Conservation (phyloP, 2,888 invertebrate species). For the Drosophila nr. perissopoda region DNA sequence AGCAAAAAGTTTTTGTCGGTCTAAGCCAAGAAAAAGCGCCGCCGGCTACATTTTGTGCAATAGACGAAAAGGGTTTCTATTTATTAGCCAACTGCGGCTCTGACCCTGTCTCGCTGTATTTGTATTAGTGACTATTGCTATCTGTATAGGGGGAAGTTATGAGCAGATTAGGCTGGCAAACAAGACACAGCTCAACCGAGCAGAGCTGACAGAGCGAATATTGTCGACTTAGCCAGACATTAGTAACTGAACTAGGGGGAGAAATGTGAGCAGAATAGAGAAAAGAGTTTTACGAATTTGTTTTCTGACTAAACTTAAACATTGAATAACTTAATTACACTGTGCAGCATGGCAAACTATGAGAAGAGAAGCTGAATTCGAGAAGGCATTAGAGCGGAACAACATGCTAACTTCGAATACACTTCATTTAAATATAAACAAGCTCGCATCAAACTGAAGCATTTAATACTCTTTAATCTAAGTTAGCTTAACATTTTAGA, state of each 20-base stretch:
- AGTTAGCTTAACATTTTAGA: not conserved
- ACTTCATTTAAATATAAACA: not conserved
- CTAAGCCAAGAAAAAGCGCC: conserved; percentile 65
- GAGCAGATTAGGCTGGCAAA: conserved; percentile 48
- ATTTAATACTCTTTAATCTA: not conserved
- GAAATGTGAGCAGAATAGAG: not conserved
- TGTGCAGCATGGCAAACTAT: not conserved
- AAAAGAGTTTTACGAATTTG: conserved; percentile 10
- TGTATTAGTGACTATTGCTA: conserved; percentile 15
- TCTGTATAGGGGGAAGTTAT: conserved; percentile 16
- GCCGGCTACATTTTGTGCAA: conserved; percentile 59
- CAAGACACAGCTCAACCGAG: conserved; percentile 18
- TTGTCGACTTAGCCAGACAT: conserved; percentile 50
- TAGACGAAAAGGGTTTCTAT: conserved; percentile 72
- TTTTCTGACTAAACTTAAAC: conserved; percentile 27
- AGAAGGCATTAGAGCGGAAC: not conserved
- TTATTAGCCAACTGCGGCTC: conserved; percentile 63
- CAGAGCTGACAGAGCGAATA: conserved; percentile 28
- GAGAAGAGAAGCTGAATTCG: not conserved
- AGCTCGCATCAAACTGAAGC: not conserved
- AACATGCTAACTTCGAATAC: not conserved
- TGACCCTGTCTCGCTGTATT: not conserved
- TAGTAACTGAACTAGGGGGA: conserved; percentile 12
- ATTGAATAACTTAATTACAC: conserved; percentile 44
- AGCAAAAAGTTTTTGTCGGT: conserved; percentile 64